Percentiles rank a stretch among this genome's conserved stretches.
Evolutionary conservation across 2,113 vertebrate genomes (phyloP).

Genomic region (Brachyhypopomus gauderio): DNA sequence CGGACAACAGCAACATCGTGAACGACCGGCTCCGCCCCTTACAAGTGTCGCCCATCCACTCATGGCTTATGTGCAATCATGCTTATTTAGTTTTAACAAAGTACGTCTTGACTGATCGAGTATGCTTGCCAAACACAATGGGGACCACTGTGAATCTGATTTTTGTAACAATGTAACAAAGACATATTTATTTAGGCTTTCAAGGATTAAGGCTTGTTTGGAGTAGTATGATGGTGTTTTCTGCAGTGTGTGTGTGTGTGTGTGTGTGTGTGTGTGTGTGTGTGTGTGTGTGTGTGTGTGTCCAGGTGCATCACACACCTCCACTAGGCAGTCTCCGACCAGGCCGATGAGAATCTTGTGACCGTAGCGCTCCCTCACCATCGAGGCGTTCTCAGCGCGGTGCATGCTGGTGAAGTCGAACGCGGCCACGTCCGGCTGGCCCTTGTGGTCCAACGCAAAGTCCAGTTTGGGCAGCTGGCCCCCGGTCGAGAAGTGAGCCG

Average conservation of each 20-base stretch:
- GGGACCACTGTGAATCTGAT: too few relatives aligned
- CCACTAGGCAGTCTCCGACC: conserved; percentile 92
- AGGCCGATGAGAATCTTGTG: conserved; percentile 76
- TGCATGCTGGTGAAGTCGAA: conserved; percentile 92
- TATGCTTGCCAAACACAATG: too few relatives aligned
- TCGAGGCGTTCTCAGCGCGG: conserved; percentile 81
- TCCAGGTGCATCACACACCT: conserved; percentile 75
- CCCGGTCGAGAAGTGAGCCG: conserved; percentile 82
- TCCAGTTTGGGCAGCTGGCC: conserved; percentile 75
- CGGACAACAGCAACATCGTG: not conserved
- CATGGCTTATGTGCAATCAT: too few relatives aligned
- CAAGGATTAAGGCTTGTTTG: not conserved
- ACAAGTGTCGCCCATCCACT: too few relatives aligned
- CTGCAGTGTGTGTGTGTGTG: not conserved
- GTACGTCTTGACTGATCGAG: too few relatives aligned
- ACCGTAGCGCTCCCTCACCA: conserved; percentile 79
- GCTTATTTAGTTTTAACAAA: too few relatives aligned
- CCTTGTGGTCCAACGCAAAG: conserved; percentile 74
- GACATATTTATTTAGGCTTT: not conserved
- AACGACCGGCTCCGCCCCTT: too few relatives aligned
- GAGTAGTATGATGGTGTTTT: not conserved
- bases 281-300: not conserved
- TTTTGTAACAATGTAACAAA: not conserved
- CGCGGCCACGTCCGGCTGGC: conserved; percentile 79
- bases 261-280: not conserved